phyloP scores from a whole-genome alignment of 2,113 vertebrate genomes.

The Eretmochelys imbricata region DNA sequence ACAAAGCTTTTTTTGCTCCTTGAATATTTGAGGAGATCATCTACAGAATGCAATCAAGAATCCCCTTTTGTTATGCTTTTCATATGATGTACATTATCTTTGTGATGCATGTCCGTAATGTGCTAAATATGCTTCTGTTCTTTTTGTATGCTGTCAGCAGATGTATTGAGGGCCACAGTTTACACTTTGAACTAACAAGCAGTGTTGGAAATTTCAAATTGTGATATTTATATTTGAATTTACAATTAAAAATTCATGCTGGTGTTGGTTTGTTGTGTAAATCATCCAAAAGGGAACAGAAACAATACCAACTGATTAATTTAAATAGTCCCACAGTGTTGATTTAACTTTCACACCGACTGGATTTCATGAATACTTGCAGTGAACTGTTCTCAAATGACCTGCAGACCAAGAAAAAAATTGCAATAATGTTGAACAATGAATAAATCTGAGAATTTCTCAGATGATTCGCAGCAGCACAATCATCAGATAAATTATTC shows the following conservation, averaged over 20 bases:
- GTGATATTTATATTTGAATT: background rate
- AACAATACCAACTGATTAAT: background rate
- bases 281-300: accelerated
- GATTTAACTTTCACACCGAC: accelerated
- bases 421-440: background rate
- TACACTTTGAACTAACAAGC: background rate
- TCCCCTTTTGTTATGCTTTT: background rate
- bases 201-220: accelerated
- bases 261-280: background rate
- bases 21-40: background rate
- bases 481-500: background rate
- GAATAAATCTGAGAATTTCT: background rate
- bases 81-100: accelerated
- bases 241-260: background rate
- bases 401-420: background rate
- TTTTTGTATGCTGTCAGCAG: background rate
- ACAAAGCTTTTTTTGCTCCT: background rate
- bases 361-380: background rate
- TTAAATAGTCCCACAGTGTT: background rate
- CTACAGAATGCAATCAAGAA: background rate
- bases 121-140: background rate
- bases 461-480: background rate
- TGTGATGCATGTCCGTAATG: background rate
- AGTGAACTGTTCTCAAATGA: background rate
- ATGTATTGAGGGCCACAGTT: background rate